phyloP scores from a whole-genome alignment of 1,140 invertebrate species.

The Pachypsylla venusta region DNA sequence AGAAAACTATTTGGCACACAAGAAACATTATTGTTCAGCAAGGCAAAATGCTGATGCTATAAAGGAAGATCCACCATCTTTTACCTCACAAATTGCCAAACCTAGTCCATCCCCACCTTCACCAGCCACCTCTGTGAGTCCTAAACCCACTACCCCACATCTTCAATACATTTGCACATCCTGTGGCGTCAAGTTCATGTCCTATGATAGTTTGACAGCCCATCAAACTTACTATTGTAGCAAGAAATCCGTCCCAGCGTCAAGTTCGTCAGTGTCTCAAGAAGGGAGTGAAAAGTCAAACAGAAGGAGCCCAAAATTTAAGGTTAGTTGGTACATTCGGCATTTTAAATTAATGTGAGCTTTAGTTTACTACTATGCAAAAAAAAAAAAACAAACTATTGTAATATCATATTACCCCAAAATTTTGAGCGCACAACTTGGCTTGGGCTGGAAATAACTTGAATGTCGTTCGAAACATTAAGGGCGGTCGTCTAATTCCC shows the following conservation, averaged over 20 bases:
- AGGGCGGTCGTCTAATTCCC: too few relatives aligned
- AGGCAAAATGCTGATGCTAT: conserved; percentile 29
- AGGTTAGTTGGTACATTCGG: conserved; percentile 27
- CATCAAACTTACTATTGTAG: conserved; percentile 90
- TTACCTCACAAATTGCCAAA: conserved; percentile 15
- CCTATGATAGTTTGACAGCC: conserved; percentile 78
- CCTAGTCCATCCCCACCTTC: conserved; percentile 16
- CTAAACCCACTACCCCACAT: conserved; percentile 29
- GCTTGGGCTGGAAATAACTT: too few relatives aligned
- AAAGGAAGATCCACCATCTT: conserved; percentile 7
- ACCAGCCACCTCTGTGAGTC: conserved; percentile 9
- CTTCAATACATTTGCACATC: conserved; percentile 74
- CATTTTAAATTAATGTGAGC: too few relatives aligned
- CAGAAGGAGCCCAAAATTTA: conserved; percentile 33
- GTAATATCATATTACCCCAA: too few relatives aligned
- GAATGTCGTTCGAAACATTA: too few relatives aligned
- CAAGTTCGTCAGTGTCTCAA: not conserved
- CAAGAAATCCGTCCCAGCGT: conserved; percentile 37
- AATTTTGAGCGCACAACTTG: too few relatives aligned
- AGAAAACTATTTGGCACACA: conserved; percentile 88
- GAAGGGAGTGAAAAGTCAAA: conserved; percentile 18
- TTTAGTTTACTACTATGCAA: too few relatives aligned
- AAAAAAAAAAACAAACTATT: too few relatives aligned
- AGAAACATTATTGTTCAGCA: conserved; percentile 84
- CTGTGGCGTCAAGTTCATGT: conserved; percentile 90